These are phyloP conservation scores for Solenodon paradoxus DNA, from an alignment of 2,113 vertebrate genomes.

Conservation along the genomic window DNA sequence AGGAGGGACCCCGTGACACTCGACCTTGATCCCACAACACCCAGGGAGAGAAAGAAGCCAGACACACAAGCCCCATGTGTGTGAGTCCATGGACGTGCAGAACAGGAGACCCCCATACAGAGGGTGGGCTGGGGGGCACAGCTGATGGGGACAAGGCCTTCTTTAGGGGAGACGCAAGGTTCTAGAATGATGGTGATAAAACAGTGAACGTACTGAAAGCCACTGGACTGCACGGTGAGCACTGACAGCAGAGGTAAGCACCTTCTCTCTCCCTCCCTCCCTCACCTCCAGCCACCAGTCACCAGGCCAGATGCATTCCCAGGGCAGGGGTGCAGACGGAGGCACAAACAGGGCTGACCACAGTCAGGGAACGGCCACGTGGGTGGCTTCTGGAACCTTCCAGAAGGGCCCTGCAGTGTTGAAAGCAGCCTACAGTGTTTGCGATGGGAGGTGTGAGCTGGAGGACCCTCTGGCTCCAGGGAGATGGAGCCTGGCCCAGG, in stretches of 20 bases:
- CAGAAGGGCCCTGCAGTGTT: not conserved
- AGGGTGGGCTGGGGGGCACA: too few relatives aligned
- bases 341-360: not conserved
- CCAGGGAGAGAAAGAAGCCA: not conserved
- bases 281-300: too few relatives aligned
- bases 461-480: accelerated
- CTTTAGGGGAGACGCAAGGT: not conserved
- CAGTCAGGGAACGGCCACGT: too few relatives aligned
- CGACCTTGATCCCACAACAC: accelerated
- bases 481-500: not conserved
- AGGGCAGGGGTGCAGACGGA: not conserved
- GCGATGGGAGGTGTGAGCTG: too few relatives aligned
- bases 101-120: not conserved
- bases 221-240: accelerated
- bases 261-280: too few relatives aligned
- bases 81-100: not conserved
- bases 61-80: not conserved
- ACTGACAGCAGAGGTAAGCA: too few relatives aligned
- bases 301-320: too few relatives aligned
- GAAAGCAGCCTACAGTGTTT: not conserved
- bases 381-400: slow-evolving; percentile 24
- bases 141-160: not conserved
- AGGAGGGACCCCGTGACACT: not conserved
- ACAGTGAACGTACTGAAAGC: too few relatives aligned
- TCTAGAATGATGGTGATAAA: not conserved